Evolutionary conservation across 2,888 invertebrate species (phyloP).

Genomic region (Morpho deidamia): DNA sequence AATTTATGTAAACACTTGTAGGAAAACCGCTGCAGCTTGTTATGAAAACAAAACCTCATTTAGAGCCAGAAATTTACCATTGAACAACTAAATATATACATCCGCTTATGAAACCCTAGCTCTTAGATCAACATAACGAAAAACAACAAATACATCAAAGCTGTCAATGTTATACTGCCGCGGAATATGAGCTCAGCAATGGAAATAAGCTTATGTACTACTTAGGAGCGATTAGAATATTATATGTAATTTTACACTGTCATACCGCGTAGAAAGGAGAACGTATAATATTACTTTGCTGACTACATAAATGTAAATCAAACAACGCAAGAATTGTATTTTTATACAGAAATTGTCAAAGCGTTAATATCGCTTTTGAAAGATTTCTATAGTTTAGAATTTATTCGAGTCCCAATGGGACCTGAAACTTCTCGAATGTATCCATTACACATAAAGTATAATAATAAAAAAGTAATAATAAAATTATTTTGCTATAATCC

Average conservation of each 20-base stretch:
- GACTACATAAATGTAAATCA: too few species aligned
- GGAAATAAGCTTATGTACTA: slow-evolving; percentile 2
- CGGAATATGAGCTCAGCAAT: background rate
- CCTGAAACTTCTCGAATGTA: too few species aligned
- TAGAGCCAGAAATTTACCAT: background rate
- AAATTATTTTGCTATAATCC: too few species aligned
- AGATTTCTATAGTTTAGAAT: too few species aligned
- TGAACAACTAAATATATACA: background rate
- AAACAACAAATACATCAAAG: background rate
- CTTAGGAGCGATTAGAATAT: slow-evolving; percentile 14
- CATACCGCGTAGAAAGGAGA: slow-evolving; percentile 16
- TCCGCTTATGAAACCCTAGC: background rate
- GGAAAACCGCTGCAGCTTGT: slow-evolving; percentile 18
- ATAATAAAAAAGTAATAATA: too few species aligned
- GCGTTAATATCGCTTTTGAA: too few species aligned
- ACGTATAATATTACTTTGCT: slow-evolving; percentile 12
- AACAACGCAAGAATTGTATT: background rate
- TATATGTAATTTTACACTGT: slow-evolving; percentile 17
- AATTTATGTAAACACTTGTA: slow-evolving; percentile 36
- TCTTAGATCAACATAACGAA: background rate
- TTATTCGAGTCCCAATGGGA: too few species aligned
- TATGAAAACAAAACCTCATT: slow-evolving; percentile 9
- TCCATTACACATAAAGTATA: too few species aligned
- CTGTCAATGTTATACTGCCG: background rate
- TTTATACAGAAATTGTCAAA: background rate